Conservation (phyloP, 2,888 invertebrate genomes). For the Drosophila tripunctata region DNA sequence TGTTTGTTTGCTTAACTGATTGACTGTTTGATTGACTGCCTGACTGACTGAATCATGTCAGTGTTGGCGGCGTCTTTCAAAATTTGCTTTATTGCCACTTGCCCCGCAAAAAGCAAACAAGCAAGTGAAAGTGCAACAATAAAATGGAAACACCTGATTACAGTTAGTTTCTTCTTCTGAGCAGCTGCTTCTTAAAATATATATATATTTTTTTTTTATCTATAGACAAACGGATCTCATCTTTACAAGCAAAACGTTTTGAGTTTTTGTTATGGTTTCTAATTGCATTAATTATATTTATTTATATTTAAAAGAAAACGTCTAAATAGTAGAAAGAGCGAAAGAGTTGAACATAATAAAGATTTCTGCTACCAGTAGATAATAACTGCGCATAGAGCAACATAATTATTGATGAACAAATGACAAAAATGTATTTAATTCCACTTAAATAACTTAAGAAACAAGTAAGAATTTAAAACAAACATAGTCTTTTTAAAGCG, state of each 20-base stretch:
- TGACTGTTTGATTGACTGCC: constrained; percentile 30
- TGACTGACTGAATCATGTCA: constrained; percentile 57
- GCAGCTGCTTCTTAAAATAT: background rate
- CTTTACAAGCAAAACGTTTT: background rate
- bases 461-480: too few species aligned
- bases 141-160: constrained; percentile 7
- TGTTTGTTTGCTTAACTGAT: constrained; percentile 61
- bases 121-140: constrained; percentile 47
- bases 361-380: too few species aligned
- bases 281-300: background rate
- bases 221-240: background rate
- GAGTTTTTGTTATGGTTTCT: background rate
- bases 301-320: background rate
- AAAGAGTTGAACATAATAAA: too few species aligned
- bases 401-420: too few species aligned
- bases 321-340: too few species aligned
- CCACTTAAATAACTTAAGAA: too few species aligned
- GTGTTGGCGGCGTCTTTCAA: constrained; percentile 39
- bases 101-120: background rate
- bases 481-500: too few species aligned
- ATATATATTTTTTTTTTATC: too few species aligned
- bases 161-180: constrained; percentile 11
- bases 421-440: too few species aligned
- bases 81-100: background rate
- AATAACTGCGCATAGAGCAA: too few species aligned